Evolutionary conservation across 1,140 invertebrate species (phyloP), one percentile per base, ranked within the genome.

Genomic region (Helicoverpa zea): DNA sequence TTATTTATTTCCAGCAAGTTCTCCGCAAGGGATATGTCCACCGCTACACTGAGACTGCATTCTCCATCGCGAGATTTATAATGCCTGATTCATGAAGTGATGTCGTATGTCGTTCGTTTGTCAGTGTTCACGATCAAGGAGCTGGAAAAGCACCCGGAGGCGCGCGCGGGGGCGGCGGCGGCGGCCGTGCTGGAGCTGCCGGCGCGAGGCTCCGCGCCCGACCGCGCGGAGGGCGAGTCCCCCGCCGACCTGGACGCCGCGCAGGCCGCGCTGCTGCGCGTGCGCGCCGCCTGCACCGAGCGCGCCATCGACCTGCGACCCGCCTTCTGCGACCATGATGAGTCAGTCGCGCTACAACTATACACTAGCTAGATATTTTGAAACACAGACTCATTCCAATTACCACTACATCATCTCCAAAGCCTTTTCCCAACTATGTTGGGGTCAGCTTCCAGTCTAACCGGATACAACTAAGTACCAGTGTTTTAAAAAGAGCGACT

Each of bases 91-190:
- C 7, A 23, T 30, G 23, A 29, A 30, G 4, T 30, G 9, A 3
- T 61, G 1, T 49, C 4, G 14, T 10, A 18, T 23, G 23, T 54
- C 13, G 14, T 23, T 23, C 3, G 2, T 4, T 11, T 10, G 16
- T 0, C 89, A 96, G 97, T 97, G 4, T 97, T 97, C 81, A 97
- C 96, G 0, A 94, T 96, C 7, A 97, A 97, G 80, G 96, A 97
- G 86, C 89, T 97, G 47, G 97, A 97, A 64, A 97, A 97, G 87
- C 94, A 95, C 82, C 97, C 97, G 10, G 92, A 92, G 14, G 86
- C 95, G 18, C 94, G 94, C 82, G 97, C 97, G 10, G 92, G 92
- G 13, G 85, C 95, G 18, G 82, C 83, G 70, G 88, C 96, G 9
- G 91, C 35, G 59, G 81, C 80, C 43, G 84, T 89, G 68, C 68